phyloP scores from a whole-genome alignment of 2,113 vertebrate species.

The Malurus elegans region DNA sequence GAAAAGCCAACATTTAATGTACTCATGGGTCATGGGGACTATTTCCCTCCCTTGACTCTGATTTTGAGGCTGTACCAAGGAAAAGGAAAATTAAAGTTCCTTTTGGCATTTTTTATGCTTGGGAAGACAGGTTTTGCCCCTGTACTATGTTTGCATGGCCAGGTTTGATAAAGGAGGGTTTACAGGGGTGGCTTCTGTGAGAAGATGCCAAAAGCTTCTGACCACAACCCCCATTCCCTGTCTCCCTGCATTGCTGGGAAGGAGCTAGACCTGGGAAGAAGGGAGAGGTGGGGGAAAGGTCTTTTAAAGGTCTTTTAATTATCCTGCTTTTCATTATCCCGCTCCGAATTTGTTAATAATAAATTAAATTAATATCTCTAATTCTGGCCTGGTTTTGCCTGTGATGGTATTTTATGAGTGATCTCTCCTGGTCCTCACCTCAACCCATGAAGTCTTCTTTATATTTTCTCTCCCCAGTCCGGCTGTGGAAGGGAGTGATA shows the following conservation, averaged over 20 bases:
- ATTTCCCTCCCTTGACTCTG: background rate
- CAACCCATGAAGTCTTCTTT: background rate
- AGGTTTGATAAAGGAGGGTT: background rate
- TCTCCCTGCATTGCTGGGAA: background rate
- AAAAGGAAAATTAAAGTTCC: background rate
- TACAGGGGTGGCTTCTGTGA: background rate
- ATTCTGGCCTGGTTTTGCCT: background rate
- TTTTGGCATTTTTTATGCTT: background rate
- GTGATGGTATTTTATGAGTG: background rate
- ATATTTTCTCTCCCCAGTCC: background rate
- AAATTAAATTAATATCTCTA: background rate
- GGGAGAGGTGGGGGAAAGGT: background rate
- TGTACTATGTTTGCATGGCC: background rate
- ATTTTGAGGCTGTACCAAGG: background rate
- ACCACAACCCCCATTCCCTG: background rate
- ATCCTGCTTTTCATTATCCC: background rate
- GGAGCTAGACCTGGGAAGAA: background rate
- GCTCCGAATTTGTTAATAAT: background rate
- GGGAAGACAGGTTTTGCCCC: background rate
- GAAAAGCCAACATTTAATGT: accelerated
- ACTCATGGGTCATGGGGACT: background rate
- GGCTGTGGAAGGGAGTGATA: background rate
- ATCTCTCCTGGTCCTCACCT: background rate
- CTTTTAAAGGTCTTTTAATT: background rate
- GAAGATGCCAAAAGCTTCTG: background rate